Base-by-base conservation (phyloP, 1,140 invertebrate species). In the Zaprionus lachaisei region DNA sequence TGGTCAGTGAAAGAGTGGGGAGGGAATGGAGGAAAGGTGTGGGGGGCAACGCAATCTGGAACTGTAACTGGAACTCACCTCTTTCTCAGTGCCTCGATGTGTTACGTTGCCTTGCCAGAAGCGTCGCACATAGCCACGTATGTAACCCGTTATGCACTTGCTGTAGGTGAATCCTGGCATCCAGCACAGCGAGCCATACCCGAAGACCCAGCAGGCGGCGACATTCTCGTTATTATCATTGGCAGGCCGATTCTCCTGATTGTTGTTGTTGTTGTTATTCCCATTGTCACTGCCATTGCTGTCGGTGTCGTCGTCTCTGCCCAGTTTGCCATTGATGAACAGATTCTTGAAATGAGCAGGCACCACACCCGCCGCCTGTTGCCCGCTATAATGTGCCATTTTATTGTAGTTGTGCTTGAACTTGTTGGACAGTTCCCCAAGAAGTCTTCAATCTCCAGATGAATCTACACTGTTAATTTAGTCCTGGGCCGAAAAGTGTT, bases 51-150 rank as follows among this genome's bases (percentile, higher is more conserved):
- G 9, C 14, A 24, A 20, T 22, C 20, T 51, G 14, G 17, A 9
- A 22, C 4, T 51, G 17, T 1, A n/a, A 34, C 26, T 26, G 22
- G 34, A 20, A 83, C 83, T 94, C 94, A 98, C 97, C 95, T 96
- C 96, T n/a, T 95, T 93, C 17, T 94, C 93, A 1, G 96, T 96
- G 9, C 97, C 97, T 55, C 97, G 94, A 91, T 98, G 97, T 1
- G 95, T 96, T 12, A 95, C 95, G 89, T 97, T 98, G 47, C 97
- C 97, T 93, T 98, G 97, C 96, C 96, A 98, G 93, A 98, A 98
- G 91, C 95, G 94, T 51, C 97, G 94, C 1, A 95, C 94, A 91
- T 95, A 98, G 20, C 97, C 97, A 11, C 91, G 66, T 20, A 93
- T 91, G 79, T 95, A 95, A 9, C 97, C 97, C 11, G 95, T 94